Conservation (phyloP, 2,113 vertebrate genomes). For the Boulengeromyrus knoepffleri region DNA sequence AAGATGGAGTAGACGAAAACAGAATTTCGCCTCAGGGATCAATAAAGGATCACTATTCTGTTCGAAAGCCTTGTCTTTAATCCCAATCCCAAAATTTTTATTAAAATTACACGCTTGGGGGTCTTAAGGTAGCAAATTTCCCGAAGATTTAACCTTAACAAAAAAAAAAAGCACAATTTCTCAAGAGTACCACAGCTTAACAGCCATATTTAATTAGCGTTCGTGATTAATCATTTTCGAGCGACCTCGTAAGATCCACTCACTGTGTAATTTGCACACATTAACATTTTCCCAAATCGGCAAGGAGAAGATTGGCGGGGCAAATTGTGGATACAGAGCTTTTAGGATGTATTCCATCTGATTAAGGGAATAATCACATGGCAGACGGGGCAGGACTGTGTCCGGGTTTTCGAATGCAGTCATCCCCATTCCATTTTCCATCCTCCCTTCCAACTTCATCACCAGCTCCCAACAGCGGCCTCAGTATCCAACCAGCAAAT, state of each 20-base stretch:
- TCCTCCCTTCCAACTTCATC: neutral
- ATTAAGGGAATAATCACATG: neutral
- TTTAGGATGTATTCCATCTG: neutral
- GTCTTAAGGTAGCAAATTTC: neutral
- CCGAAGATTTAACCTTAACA: neutral
- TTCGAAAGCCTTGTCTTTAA: neutral
- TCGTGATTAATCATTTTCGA: neutral
- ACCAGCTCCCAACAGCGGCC: neutral
- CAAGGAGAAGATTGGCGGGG: neutral
- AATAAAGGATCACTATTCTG: neutral
- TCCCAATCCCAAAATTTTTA: neutral
- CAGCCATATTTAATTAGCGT: neutral
- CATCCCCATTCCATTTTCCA: neutral
- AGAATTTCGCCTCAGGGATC: neutral
- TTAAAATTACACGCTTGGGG: neutral
- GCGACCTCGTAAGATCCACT: neutral
- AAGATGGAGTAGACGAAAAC: neutral
- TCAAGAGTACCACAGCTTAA: neutral
- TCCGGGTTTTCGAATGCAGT: neutral
- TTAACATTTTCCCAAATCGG: slow-evolving; percentile 1
- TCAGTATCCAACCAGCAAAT: neutral
- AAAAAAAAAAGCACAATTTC: neutral
- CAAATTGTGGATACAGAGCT: neutral
- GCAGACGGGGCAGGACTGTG: neutral
- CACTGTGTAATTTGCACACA: neutral